Evolutionary conservation across 2,797 vertebrate genomes (phyloP).

Genomic region (Chelmon rostratus): DNA sequence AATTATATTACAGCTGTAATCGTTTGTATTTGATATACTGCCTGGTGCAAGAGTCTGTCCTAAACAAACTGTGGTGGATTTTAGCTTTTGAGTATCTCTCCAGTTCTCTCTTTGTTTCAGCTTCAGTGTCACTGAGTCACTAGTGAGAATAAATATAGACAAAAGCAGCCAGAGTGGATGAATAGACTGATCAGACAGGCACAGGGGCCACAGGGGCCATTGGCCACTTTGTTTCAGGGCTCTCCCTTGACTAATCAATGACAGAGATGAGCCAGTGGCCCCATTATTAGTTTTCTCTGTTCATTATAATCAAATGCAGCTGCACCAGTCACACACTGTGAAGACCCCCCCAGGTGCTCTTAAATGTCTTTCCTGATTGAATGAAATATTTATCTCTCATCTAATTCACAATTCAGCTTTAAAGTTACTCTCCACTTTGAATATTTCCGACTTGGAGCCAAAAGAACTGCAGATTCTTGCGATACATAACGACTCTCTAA

Average conservation of each 20-base stretch:
- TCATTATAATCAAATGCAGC: constrained; percentile 53
- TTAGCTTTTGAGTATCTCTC: not conserved
- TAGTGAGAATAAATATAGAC: constrained; percentile 44
- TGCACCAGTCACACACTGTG: constrained; percentile 34
- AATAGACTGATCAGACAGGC: constrained; percentile 52
- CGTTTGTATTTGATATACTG: constrained; percentile 22
- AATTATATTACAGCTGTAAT: constrained; percentile 26
- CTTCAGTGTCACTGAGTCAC: constrained; percentile 42
- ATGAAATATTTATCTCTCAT: constrained; percentile 17
- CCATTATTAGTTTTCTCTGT: constrained; percentile 57
- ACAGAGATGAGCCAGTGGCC: constrained; percentile 62
- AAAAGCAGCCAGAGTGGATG: constrained; percentile 53
- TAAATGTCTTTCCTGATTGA: constrained; percentile 9
- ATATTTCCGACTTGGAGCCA: not conserved
- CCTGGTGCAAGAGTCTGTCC: not conserved
- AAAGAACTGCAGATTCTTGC: not conserved
- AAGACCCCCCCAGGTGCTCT: constrained; percentile 9
- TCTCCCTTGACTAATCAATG: constrained; percentile 76
- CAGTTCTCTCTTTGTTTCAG: constrained; percentile 15
- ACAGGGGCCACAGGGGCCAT: constrained; percentile 34
- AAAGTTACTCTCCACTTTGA: not conserved
- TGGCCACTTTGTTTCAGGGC: constrained; percentile 67
- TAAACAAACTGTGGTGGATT: not conserved
- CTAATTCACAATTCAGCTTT: not conserved
- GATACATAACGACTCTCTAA: not conserved